These are phyloP conservation scores for Lycaon pictus DNA, from an alignment of 2,113 vertebrate species.

Conservation along the genomic window DNA sequence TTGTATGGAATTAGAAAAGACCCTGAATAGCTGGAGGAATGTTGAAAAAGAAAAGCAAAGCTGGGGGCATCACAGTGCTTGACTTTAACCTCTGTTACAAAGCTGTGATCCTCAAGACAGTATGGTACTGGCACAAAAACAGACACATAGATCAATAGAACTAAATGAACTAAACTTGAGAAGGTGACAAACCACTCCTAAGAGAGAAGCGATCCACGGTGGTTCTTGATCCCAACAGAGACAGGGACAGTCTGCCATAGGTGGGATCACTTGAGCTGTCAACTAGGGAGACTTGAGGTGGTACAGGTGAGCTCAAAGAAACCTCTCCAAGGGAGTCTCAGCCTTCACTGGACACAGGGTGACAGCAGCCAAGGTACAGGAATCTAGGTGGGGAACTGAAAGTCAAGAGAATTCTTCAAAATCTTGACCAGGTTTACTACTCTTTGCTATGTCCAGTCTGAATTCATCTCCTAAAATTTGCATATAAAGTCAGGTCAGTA, in stretches of 20 bases:
- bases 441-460: not conserved
- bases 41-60: too few species aligned
- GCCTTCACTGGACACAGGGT: not conserved
- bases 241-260: not conserved
- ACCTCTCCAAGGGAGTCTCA: not conserved
- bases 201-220: not conserved
- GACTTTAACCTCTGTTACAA: too few species aligned
- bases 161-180: not conserved
- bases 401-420: not conserved
- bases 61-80: too few species aligned
- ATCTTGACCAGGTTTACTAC: not conserved
- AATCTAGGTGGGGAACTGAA: not conserved
- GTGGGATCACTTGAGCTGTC: not conserved
- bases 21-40: too few species aligned
- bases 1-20: too few species aligned
- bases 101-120: too few species aligned
- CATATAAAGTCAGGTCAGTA: not conserved
- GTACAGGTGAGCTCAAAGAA: not conserved
- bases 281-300: fast-evolving
- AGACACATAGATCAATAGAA: too few species aligned
- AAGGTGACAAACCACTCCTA: not conserved
- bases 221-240: not conserved
- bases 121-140: too few species aligned
- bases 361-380: not conserved
- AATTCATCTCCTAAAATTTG: not conserved